phyloP scores from a whole-genome alignment of 2,888 invertebrate species.

The Eucera pruinosa region DNA sequence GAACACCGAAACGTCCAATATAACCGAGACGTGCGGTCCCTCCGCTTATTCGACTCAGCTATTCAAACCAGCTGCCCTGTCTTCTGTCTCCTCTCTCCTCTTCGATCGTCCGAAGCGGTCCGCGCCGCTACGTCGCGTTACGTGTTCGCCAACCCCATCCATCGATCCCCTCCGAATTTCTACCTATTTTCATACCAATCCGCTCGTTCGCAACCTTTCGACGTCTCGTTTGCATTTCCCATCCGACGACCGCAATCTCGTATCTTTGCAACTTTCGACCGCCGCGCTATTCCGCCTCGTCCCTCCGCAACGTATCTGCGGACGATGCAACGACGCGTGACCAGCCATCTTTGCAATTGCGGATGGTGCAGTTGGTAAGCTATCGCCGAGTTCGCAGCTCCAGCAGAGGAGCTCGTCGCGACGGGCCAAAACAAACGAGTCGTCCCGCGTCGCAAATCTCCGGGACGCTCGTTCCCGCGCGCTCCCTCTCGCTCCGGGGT shows the following conservation, averaged over 20 bases:
- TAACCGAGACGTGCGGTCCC: slow-evolving; percentile 52
- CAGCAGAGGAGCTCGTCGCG: too few relatives aligned
- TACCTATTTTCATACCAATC: not conserved
- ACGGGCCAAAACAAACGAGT: not conserved
- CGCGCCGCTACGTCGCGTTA: not conserved
- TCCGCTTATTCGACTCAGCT: slow-evolving; percentile 64
- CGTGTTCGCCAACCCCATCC: not conserved
- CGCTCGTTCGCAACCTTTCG: not conserved
- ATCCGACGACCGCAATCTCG: too few relatives aligned
- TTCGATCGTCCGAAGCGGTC: not conserved
- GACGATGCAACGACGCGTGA: too few relatives aligned
- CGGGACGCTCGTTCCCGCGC: too few relatives aligned
- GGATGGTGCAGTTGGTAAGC: too few relatives aligned
- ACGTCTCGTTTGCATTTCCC: too few relatives aligned
- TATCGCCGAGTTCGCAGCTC: too few relatives aligned
- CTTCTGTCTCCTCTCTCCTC: slow-evolving; percentile 28
- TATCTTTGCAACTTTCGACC: too few relatives aligned
- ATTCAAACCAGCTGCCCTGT: slow-evolving; percentile 59
- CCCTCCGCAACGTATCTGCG: too few relatives aligned
- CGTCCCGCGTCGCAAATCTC: slow-evolving; percentile 2
- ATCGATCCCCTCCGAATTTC: not conserved
- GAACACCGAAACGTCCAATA: slow-evolving; percentile 24
- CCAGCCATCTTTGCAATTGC: too few relatives aligned
- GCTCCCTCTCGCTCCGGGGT: slow-evolving; percentile 20
- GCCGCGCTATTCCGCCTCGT: too few relatives aligned